These are phyloP conservation scores for Vesta saturnalis DNA, from an alignment of 2,888 invertebrate species.

Conservation along the genomic window DNA sequence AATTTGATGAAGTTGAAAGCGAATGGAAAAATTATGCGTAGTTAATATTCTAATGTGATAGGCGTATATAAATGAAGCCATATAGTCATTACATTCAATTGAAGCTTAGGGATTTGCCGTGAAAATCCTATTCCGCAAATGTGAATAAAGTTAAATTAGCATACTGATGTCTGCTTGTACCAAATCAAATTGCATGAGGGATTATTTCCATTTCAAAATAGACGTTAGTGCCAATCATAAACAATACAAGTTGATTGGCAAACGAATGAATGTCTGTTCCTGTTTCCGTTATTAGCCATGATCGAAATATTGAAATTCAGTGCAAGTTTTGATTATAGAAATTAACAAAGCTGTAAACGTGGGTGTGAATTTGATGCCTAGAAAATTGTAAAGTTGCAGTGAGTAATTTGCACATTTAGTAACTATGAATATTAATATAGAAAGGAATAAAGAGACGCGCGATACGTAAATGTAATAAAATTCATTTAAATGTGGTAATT, in stretches of 20 bases:
- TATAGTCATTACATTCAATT: constrained; percentile 37
- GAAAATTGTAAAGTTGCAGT: constrained; percentile 25
- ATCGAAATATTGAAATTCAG: constrained; percentile 30
- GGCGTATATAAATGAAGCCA: constrained; percentile 14
- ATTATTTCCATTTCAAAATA: constrained; percentile 37
- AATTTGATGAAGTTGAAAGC: not conserved
- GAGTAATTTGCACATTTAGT: constrained; percentile 31
- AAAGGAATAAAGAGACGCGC: constrained; percentile 15
- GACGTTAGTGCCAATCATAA: constrained; percentile 35
- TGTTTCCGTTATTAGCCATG: constrained; percentile 12
- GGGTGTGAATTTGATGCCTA: constrained; percentile 21
- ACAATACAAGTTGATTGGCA: constrained; percentile 39
- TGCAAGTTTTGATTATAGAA: constrained; percentile 21
- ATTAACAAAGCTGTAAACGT: constrained; percentile 26
- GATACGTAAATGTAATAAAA: constrained; percentile 25
- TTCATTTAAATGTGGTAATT: constrained; percentile 16
- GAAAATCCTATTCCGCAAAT: constrained; percentile 36
- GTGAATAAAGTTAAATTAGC: constrained; percentile 39
- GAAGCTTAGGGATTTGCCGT: constrained; percentile 31
- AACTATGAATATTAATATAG: constrained; percentile 31
- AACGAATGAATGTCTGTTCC: constrained; percentile 27
- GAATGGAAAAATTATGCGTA: not conserved
- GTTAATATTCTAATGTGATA: not conserved
- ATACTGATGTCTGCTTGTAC: constrained; percentile 36
- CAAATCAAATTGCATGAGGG: constrained; percentile 35